Base-by-base conservation (phyloP, 1,140 invertebrate species). In the Drosophila lacertosa region DNA sequence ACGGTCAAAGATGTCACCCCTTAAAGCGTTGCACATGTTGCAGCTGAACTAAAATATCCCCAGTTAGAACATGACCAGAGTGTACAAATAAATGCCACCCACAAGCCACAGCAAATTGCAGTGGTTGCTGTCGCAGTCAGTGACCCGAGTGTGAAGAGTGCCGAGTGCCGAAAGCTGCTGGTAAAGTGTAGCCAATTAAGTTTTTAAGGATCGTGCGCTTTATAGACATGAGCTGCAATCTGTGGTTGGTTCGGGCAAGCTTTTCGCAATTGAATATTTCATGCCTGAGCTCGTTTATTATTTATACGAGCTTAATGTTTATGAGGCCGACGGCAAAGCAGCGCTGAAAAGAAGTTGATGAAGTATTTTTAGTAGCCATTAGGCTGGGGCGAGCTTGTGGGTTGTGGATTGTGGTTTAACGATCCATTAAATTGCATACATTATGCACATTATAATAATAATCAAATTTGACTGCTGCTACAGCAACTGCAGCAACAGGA, bases 231-330 rank as follows among this genome's bases (percentile, higher is more conserved):
- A 15, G 2, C 39, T 20, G 40, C 47, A 62, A 62, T 62, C 57
- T 62, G 57, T 44, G 29, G 67, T 58, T 54, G 59, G 65, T 62
- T 55, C 69, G 69, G 58, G 63, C 39, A 77, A 77, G 63, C 62
- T 47, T 66, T 53, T 45, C 39, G 44, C 67, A 68, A 69, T 78
- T 64, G 64, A 60, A 68, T 76, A 69, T 75, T 76, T 89, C 67
- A 88, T 75, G 77, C 70, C 42, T 42, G 63, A 78, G 32, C 58
- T 73, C 64, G 40, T 74, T 86, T 74, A 80, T 84, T 76, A 84
- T 84, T 80, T 77, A 79, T 69, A 29, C 33, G 33, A 51, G 44
- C 66, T 66, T 66, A 66, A 59, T 59, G 68, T 33, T 59, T 37
- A 51, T 48, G 32, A 29, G 32, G 48, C 42, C 24, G 58, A 18